Evolutionary conservation across 2,113 vertebrate species (phyloP).

Genomic region (Crocuta crocuta): DNA sequence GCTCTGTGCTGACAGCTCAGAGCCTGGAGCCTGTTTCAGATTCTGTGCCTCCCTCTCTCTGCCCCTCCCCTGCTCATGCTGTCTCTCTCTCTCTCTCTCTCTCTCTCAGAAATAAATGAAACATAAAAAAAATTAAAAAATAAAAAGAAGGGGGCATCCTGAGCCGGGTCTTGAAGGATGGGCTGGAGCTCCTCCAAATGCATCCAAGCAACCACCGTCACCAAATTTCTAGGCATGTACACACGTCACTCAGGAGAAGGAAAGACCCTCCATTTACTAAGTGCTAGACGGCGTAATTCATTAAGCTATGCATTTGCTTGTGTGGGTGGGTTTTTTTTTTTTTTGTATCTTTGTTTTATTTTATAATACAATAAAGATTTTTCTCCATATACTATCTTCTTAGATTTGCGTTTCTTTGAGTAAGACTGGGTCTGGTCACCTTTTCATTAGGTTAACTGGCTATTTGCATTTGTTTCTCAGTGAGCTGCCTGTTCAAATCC

Average conservation of each 20-base stretch:
- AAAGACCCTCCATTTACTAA: background rate
- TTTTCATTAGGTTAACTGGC: no score
- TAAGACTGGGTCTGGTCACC: background rate
- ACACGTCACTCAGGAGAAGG: background rate
- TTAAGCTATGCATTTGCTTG: background rate
- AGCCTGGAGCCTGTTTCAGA: no score
- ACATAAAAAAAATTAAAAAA: no score
- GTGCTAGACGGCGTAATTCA: background rate
- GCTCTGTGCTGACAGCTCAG: no score
- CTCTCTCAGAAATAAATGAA: no score
- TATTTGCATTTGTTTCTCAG: no score
- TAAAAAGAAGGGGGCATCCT: background rate
- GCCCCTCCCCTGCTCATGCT: no score
- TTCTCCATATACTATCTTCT: background rate
- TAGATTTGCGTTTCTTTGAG: background rate
- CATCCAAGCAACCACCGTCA: rapidly evolving
- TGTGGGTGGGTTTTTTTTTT: no score
- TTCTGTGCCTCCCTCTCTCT: no score
- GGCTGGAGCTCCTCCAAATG: no score
- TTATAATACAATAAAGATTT: background rate
- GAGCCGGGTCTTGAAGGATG: background rate
- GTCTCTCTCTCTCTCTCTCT: no score
- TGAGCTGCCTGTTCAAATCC: background rate
- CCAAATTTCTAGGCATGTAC: background rate
- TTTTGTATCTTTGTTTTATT: background rate